Conservation (phyloP, 1,140 invertebrate species). For the Trigoniulus corallinus region DNA sequence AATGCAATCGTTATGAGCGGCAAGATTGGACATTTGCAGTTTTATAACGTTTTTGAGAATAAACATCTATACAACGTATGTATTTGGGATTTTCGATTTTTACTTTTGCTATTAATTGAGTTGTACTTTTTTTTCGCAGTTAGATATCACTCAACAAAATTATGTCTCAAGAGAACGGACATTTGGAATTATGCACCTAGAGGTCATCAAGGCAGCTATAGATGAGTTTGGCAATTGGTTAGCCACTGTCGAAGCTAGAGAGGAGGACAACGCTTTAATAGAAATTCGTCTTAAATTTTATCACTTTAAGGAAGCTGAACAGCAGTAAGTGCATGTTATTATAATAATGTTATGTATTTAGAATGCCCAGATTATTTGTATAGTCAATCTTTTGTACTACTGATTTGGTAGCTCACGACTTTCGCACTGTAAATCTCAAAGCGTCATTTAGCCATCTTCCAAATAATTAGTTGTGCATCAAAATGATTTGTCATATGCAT, state of each 20-base stretch:
- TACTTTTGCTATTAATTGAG: not conserved
- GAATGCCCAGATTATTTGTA: no score
- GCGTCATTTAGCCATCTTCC: not conserved
- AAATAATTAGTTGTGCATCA: slow-evolving; percentile 29
- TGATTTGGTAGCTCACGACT: no score
- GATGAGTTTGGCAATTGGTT: slow-evolving; percentile 53
- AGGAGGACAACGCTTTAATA: slow-evolving; percentile 32
- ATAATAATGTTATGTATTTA: no score
- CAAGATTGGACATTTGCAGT: slow-evolving; percentile 58
- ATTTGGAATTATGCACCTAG: slow-evolving; percentile 41
- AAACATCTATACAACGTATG: slow-evolving; percentile 44
- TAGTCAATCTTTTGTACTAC: no score
- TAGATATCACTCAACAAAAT: slow-evolving; percentile 58
- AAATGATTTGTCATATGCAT: slow-evolving; percentile 22
- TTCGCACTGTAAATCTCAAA: no score
- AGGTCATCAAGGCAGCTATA: slow-evolving; percentile 47
- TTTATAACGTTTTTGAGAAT: slow-evolving; percentile 48
- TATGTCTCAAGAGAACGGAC: slow-evolving; percentile 43
- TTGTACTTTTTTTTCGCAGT: slow-evolving; percentile 26
- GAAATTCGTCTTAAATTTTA: slow-evolving; percentile 66
- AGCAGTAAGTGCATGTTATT: no score
- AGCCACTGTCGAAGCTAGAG: slow-evolving; percentile 51
- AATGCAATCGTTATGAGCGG: slow-evolving; percentile 56
- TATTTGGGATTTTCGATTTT: not conserved
- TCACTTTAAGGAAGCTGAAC: slow-evolving; percentile 33